Percentiles rank a stretch among this genome's conserved stretches.
phyloP scores from a whole-genome alignment of 92 coral and sea anemone species.

The Anthopleura xanthogrammica region DNA sequence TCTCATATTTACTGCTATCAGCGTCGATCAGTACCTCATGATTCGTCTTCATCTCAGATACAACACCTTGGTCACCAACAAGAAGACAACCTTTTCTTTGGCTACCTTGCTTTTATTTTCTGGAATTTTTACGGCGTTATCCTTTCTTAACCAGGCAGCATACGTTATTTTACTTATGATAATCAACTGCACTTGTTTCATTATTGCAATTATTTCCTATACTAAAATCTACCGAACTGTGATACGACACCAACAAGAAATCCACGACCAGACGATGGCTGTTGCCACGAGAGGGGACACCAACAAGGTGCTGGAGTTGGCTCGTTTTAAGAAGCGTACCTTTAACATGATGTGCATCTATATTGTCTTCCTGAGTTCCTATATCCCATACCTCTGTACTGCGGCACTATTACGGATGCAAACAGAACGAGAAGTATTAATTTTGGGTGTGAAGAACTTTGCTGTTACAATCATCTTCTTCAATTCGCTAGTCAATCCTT shows the following conservation, averaged over 20 bases:
- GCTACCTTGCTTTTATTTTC: background rate
- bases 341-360: slow-evolving; percentile 11
- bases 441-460: background rate
- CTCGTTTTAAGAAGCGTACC: slow-evolving; percentile 25
- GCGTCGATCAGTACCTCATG: slow-evolving; percentile 22
- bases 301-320: slow-evolving; percentile 4
- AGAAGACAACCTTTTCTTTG: background rate
- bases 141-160: background rate
- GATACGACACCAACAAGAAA: slow-evolving; percentile 15
- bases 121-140: background rate
- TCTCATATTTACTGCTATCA: slow-evolving; percentile 16
- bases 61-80: slow-evolving; percentile 1
- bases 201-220: slow-evolving; percentile 10
- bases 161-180: background rate
- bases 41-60: slow-evolving; percentile 14
- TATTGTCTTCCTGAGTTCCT: background rate
- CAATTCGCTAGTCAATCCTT: slow-evolving; percentile 25
- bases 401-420: background rate
- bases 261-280: slow-evolving; percentile 17
- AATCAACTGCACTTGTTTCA: slow-evolving; percentile 1
- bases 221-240: slow-evolving; percentile 20
- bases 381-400: background rate
- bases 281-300: background rate
- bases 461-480: slow-evolving; percentile 3
- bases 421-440: background rate